Conservation (phyloP, 2,888 invertebrate genomes). For the Spisula solida region DNA sequence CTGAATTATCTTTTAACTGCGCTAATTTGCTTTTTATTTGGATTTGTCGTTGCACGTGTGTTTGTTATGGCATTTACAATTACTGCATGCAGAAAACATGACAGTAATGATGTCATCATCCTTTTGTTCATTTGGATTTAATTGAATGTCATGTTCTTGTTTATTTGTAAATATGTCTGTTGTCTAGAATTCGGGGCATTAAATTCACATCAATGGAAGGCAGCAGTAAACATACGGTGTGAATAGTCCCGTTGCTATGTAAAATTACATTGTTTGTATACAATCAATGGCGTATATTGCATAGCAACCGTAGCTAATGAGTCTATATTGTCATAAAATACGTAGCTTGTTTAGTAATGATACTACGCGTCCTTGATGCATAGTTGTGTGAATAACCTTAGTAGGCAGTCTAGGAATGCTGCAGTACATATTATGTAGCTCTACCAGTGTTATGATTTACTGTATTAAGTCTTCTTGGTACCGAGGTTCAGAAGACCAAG, state of each 20-base stretch:
- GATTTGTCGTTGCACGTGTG: background rate
- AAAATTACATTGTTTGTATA: background rate
- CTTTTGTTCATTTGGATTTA: background rate
- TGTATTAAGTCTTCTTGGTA: background rate
- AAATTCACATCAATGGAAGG: background rate
- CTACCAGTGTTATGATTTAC: background rate
- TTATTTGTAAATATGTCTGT: background rate
- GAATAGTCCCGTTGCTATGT: background rate
- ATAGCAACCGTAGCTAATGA: background rate
- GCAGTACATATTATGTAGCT: background rate
- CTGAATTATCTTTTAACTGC: no score
- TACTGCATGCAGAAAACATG: background rate
- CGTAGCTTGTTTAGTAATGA: background rate
- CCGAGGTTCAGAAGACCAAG: no score
- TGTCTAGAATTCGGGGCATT: background rate
- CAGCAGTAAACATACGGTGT: background rate
- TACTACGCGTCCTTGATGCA: background rate
- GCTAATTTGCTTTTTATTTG: no score
- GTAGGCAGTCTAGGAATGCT: background rate
- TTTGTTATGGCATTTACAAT: constrained; percentile 1
- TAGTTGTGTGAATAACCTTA: background rate
- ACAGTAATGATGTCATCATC: background rate
- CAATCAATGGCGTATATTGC: background rate
- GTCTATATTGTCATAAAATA: background rate
- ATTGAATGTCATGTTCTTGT: background rate